These are phyloP conservation scores for Iselma pallidipennis DNA, from an alignment of 2,888 invertebrate genomes.

Conservation along the genomic window DNA sequence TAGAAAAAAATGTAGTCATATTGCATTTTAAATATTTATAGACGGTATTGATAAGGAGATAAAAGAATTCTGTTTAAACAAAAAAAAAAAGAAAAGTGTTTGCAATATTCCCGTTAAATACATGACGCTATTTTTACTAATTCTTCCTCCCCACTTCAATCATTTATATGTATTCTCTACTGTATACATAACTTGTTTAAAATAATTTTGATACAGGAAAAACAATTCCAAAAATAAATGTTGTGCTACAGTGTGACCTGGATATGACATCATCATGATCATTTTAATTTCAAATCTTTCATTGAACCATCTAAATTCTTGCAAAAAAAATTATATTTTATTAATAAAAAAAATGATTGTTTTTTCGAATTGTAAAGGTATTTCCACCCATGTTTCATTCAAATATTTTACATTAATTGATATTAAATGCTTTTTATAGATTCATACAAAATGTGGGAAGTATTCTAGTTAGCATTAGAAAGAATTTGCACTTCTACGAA, in stretches of 20 bases:
- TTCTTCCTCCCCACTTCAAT: no score
- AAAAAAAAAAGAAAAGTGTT: background rate
- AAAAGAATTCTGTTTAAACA: background rate
- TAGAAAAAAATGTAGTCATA: background rate
- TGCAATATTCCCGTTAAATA: no score
- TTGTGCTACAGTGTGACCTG: background rate
- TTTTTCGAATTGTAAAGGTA: background rate
- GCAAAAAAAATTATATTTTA: background rate
- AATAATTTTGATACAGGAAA: background rate
- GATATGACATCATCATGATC: background rate
- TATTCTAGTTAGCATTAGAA: background rate
- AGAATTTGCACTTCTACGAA: background rate
- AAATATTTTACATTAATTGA: background rate
- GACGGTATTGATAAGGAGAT: background rate
- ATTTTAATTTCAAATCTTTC: background rate
- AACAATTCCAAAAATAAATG: conserved; percentile 1
- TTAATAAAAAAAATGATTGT: background rate
- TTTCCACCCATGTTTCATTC: background rate
- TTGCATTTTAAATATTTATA: background rate
- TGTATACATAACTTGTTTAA: background rate
- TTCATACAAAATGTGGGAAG: background rate
- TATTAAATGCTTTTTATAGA: background rate
- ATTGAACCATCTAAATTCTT: background rate
- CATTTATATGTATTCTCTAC: no score
- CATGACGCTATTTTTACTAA: no score